Conservation (phyloP, 2,797 vertebrate genomes). For the Glossophaga mutica region DNA sequence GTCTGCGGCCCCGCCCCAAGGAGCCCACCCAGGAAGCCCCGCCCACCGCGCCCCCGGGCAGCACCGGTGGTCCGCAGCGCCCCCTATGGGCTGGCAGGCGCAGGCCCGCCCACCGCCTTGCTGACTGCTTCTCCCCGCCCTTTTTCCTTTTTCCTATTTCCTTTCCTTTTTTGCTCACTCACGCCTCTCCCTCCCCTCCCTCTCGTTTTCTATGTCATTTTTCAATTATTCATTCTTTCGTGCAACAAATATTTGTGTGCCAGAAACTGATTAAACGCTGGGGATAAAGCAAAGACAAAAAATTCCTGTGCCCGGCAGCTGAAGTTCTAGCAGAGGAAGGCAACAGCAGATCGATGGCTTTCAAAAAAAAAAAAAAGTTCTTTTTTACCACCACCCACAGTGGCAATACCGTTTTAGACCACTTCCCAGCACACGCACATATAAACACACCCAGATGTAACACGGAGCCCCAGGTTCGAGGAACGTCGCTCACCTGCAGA, state of each 20-base stretch:
- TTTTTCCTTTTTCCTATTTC: accelerated
- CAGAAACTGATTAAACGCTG: background rate
- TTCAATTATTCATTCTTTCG: background rate
- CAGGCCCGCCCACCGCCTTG: accelerated
- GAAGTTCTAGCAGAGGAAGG: background rate
- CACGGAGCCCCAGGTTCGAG: background rate
- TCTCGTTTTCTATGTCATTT: background rate
- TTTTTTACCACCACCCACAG: background rate
- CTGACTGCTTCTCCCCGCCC: accelerated
- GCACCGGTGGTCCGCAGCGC: background rate
- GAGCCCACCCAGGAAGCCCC: background rate
- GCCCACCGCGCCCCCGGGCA: background rate
- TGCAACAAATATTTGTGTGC: background rate
- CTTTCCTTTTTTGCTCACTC: background rate
- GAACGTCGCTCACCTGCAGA: background rate
- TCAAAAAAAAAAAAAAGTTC: background rate
- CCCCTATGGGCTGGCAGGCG: background rate
- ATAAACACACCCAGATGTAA: background rate
- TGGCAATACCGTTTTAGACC: background rate
- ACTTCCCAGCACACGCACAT: background rate
- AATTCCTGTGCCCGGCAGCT: background rate
- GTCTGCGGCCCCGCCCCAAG: accelerated
- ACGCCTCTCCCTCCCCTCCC: background rate
- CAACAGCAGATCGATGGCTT: background rate
- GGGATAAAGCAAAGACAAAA: background rate